Evolutionary conservation across 2,888 invertebrate species (phyloP), one percentile per base, ranked within the genome.

Genomic region (Prosapia bicincta): DNA sequence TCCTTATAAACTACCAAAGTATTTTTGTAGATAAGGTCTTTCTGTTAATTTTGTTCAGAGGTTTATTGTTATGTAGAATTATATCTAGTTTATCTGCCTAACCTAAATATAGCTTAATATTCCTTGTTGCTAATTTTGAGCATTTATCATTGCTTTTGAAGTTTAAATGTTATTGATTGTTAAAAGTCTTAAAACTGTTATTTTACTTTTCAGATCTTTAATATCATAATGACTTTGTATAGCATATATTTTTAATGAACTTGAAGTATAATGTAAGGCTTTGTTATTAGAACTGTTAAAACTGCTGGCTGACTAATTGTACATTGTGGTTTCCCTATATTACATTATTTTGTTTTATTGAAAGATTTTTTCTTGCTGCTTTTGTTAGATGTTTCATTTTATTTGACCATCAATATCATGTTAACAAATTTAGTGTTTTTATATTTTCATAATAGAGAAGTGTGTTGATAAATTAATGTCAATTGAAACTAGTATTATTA

Each of bases 51-150:
- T 43, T 25, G 26, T 73, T 73, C 68, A 73, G 73, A 67, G 68
- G 54, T 73, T 73, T 73, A 73, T 73, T 73, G 73, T 73, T 73
- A 73, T 20, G 72, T 73, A 73, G 24, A 15, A 20, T 72, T 73
- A 73, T 67, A 68, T 68, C 30, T 24, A 28, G n/a, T 38, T 73
- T 66, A 67, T 72, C 23, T 26, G 20, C 20, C 66, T 67, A 6
- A 66, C 67, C 5, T 67, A 26, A 66, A 67, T 13, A 26, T 67
- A 26, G 26, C 26, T 67, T 26, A n/a, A 72, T 67, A 66, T 72
- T 38, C 66, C 67, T 66, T 72, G 30, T 30, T 67, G 32, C 32
- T 32, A 32, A 72, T 30, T 72, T 66, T 72, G 25, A 72, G 32
- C 23, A 30, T 67, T 66, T 67, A 67, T 72, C 67, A 72, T 67